Percentiles rank a stretch among this genome's conserved stretches.
Conservation (phyloP, 2,797 vertebrate genomes). For the Phyllotis vaccarum region DNA sequence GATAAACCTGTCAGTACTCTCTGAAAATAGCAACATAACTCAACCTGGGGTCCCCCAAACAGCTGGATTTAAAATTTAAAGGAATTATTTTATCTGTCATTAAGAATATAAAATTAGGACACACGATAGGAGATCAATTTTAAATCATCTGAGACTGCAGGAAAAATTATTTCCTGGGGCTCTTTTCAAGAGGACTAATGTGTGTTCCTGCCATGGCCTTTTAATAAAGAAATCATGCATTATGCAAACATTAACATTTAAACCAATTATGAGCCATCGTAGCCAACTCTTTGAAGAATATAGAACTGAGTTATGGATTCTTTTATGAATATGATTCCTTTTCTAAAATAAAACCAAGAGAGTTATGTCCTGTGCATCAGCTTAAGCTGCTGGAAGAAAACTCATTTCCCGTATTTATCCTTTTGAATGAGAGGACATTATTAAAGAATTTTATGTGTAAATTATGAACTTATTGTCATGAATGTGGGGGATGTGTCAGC, state of each 20-base stretch:
- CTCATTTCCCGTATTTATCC: not conserved
- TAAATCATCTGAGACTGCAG: slow-evolving; percentile 32
- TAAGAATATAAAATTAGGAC: slow-evolving; percentile 67
- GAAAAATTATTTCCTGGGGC: slow-evolving; percentile 27
- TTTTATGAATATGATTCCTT: not conserved
- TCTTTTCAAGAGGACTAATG: slow-evolving; percentile 5
- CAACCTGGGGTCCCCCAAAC: slow-evolving; percentile 37
- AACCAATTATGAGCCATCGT: slow-evolving; percentile 64
- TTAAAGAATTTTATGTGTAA: not conserved
- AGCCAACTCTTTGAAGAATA: slow-evolving; percentile 47
- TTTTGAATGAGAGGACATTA: not conserved
- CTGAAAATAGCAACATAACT: slow-evolving; percentile 56
- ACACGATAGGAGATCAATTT: slow-evolving; percentile 70
- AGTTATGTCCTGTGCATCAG: not conserved
- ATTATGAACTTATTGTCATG: not conserved
- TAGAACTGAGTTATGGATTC: slow-evolving; percentile 26
- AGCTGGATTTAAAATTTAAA: slow-evolving; percentile 34
- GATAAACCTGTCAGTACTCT: not conserved
- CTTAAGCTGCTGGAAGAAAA: not conserved
- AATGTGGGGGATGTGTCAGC: not conserved
- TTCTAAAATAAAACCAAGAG: slow-evolving; percentile 15
- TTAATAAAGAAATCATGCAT: slow-evolving; percentile 72
- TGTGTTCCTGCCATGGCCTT: slow-evolving; percentile 32
- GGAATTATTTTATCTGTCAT: slow-evolving; percentile 12
- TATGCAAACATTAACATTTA: slow-evolving; percentile 65